These are phyloP conservation scores for Brotogeris chrysoptera DNA, from an alignment of 2,797 vertebrate genomes.

Conservation along the genomic window DNA sequence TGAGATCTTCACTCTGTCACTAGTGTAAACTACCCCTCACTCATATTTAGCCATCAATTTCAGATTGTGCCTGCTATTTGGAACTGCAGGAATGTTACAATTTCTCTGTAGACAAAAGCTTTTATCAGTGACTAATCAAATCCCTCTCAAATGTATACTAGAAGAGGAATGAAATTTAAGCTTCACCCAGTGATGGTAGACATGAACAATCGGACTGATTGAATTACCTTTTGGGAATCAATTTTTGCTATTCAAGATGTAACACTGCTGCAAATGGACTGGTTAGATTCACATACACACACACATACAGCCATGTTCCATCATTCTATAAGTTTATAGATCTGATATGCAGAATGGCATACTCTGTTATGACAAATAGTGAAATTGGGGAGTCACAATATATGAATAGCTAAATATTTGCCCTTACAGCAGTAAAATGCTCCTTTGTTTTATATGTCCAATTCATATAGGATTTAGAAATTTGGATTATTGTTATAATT, in stretches of 20 bases:
- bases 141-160: not conserved
- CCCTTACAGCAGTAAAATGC: not conserved
- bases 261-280: not conserved
- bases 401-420: not conserved
- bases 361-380: not conserved
- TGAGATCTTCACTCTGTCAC: not conserved
- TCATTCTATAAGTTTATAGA: not conserved
- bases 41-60: not conserved
- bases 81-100: not conserved
- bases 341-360: too few species aligned
- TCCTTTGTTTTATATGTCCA: not conserved
- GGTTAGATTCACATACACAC: not conserved
- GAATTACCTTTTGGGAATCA: not conserved
- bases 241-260: not conserved
- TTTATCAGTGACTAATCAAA: not conserved
- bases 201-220: not conserved
- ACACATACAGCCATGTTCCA: accelerated
- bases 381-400: not conserved
- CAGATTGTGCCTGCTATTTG: not conserved
- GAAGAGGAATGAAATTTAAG: not conserved
- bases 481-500: not conserved
- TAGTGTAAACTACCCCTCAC: not conserved
- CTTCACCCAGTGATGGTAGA: not conserved
- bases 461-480: not conserved
- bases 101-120: not conserved